These are phyloP conservation scores for Porites lobata DNA, from an alignment of 92 coral and sea anemone genomes.

Conservation along the genomic window DNA sequence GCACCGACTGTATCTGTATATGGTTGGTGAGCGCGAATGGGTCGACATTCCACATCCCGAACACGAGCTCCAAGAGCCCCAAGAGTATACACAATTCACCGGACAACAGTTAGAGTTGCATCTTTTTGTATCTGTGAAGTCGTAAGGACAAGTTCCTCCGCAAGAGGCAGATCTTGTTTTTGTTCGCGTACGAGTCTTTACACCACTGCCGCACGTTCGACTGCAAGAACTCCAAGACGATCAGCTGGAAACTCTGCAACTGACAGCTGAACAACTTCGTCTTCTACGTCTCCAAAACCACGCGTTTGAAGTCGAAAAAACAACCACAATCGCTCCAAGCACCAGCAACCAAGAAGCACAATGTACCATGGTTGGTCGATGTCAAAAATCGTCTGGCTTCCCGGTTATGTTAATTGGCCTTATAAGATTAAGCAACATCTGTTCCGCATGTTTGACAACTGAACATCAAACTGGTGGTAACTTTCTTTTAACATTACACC, in stretches of 20 bases:
- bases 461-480: no score
- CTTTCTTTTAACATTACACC: no score
- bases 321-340: background rate
- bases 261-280: slow-evolving; percentile 52
- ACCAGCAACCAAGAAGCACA: background rate
- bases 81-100: slow-evolving; percentile 68
- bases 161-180: slow-evolving; percentile 42
- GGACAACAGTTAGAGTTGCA: slow-evolving; percentile 88
- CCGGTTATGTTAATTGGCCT: no score
- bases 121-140: slow-evolving; percentile 30
- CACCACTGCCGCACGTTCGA: slow-evolving; percentile 73
- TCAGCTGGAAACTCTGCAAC: slow-evolving; percentile 81
- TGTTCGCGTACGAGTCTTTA: slow-evolving; percentile 50
- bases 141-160: slow-evolving; percentile 66
- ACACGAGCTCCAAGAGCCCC: slow-evolving; percentile 90
- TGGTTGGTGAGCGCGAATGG: slow-evolving; percentile 65
- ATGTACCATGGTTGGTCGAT: background rate
- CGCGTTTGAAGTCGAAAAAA: slow-evolving; percentile 28
- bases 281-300: slow-evolving; percentile 65
- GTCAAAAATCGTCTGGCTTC: no score
- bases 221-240: slow-evolving; percentile 73
- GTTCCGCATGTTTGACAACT: no score
- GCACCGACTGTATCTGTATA: slow-evolving; percentile 67
- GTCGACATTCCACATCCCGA: slow-evolving; percentile 81
- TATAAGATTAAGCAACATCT: no score